Percentiles rank a stretch among this genome's conserved stretches.
Evolutionary conservation across 2,888 invertebrate species (phyloP).

Genomic region (Apamea sordens): DNA sequence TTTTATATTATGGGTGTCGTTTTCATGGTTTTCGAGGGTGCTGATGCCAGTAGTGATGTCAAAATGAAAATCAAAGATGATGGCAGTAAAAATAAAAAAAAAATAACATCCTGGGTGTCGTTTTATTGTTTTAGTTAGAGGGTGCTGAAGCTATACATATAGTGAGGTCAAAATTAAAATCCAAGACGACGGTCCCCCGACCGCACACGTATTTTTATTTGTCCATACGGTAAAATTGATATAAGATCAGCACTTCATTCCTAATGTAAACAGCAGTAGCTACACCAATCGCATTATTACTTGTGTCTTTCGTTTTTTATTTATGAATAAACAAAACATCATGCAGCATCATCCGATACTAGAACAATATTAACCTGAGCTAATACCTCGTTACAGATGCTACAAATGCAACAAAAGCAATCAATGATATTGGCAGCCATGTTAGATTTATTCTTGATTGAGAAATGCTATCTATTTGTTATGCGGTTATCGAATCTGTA

Average conservation of each 20-base stretch:
- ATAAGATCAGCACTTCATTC: not conserved
- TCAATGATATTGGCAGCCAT: slow-evolving; percentile 16
- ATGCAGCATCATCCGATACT: not conserved
- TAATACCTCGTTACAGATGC: not conserved
- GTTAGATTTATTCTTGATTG: slow-evolving; percentile 34
- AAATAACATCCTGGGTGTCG: not conserved
- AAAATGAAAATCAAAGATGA: not conserved
- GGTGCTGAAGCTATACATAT: not conserved
- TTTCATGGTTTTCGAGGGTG: not conserved
- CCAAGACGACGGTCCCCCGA: not conserved
- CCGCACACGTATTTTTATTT: not conserved
- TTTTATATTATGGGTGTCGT: not conserved
- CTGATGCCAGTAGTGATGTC: not conserved
- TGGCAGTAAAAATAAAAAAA: no score
- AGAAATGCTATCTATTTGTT: slow-evolving; percentile 43
- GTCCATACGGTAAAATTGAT: not conserved
- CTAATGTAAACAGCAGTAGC: not conserved
- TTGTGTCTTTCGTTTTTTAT: not conserved
- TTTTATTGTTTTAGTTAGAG: not conserved
- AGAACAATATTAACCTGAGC: not conserved
- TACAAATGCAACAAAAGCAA: slow-evolving; percentile 34
- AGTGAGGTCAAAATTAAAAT: not conserved
- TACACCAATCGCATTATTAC: not conserved
- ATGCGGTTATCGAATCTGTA: slow-evolving; percentile 43
- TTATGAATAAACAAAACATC: not conserved